Evolutionary conservation across 2,797 vertebrate species (phyloP).

Genomic region (Balearica regulorum): DNA sequence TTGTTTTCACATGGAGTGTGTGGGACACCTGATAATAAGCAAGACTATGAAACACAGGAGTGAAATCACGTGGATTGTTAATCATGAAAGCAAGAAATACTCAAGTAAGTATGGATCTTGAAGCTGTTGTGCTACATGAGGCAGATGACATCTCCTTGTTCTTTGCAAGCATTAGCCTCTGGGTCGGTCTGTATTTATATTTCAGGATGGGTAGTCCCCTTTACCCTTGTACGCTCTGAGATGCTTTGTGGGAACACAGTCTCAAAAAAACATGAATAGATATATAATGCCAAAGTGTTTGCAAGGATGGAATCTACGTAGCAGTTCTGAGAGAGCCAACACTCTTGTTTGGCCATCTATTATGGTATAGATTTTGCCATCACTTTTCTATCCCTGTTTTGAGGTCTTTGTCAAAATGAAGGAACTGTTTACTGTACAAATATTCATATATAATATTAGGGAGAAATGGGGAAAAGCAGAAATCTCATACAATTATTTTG

Average conservation of each 20-base stretch:
- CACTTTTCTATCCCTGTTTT: not conserved
- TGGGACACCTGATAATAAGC: no score
- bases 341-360: not conserved
- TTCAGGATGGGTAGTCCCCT: not conserved
- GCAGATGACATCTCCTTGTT: not conserved
- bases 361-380: not conserved
- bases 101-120: not conserved
- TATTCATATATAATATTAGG: not conserved
- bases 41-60: not conserved
- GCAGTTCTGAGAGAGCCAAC: not conserved
- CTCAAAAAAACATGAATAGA: not conserved
- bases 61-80: not conserved
- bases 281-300: not conserved
- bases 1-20: not conserved
- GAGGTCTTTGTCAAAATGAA: not conserved
- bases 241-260: not conserved
- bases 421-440: not conserved
- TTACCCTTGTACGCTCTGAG: not conserved
- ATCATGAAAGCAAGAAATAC: not conserved
- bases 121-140: not conserved
- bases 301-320: not conserved
- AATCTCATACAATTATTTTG: not conserved
- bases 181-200: not conserved
- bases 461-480: not conserved
- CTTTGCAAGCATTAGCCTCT: not conserved